Conservation (phyloP, 2,888 invertebrate species). For the Xanthia icteritia region DNA sequence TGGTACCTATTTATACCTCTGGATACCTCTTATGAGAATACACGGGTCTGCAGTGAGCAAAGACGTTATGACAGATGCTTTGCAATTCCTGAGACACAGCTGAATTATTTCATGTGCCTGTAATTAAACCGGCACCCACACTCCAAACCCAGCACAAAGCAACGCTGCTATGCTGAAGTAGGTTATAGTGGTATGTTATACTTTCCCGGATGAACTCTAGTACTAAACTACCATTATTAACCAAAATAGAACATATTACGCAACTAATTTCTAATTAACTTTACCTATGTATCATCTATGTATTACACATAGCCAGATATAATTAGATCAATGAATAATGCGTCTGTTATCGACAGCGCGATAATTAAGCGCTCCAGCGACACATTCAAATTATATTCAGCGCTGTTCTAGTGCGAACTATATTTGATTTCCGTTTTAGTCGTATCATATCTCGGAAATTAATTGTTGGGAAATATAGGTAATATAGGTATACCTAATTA, state of each 20-base stretch:
- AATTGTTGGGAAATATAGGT: background rate
- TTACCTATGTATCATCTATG: background rate
- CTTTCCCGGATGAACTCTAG: too few species aligned
- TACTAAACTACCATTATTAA: too few species aligned
- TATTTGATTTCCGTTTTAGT: conserved; percentile 32
- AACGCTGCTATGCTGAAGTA: too few species aligned
- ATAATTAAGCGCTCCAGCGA: conserved; percentile 51
- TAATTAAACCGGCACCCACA: too few species aligned
- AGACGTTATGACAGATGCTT: too few species aligned
- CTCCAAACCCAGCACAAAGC: too few species aligned
- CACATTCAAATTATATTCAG: conserved; percentile 39
- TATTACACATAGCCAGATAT: conserved; percentile 13
- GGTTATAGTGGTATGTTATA: too few species aligned
- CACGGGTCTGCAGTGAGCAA: too few species aligned
- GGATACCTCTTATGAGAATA: too few species aligned
- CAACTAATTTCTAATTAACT: conserved; percentile 34
- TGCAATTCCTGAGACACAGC: too few species aligned
- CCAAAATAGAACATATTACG: background rate
- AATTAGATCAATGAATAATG: conserved; percentile 44
- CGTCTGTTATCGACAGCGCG: conserved; percentile 50
- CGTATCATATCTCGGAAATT: conserved; percentile 6
- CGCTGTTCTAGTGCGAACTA: conserved; percentile 26
- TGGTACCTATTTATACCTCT: too few species aligned
- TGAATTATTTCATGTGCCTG: too few species aligned
- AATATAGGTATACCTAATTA: background rate